A percentile compares a stretch with the other conserved stretches of the same genome.
These are phyloP conservation scores for Phrynocephalus guinanensis DNA, from an alignment of 2,797 vertebrate genomes.

Conservation along the genomic window DNA sequence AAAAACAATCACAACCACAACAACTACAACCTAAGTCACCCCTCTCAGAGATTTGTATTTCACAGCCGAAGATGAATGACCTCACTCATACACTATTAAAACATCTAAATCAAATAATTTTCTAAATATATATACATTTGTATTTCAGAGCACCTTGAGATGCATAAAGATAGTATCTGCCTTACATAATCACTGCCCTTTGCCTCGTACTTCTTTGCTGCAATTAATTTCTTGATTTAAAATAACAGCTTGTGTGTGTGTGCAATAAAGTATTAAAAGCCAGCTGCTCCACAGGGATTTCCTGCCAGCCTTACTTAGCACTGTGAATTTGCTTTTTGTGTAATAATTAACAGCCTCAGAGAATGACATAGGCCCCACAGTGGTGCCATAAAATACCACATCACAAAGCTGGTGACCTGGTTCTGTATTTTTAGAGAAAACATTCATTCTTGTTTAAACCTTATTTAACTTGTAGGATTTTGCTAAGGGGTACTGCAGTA, in stretches of 20 bases:
- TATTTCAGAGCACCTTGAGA: conserved; percentile 19
- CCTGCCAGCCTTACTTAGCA: conserved; percentile 36
- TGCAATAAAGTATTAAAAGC: conserved; percentile 19
- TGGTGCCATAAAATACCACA: conserved; percentile 21
- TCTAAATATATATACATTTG: conserved; percentile 14
- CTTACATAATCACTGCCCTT: conserved; percentile 9
- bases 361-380: neutral
- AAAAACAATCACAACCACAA: too few relatives aligned
- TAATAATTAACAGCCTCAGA: conserved; percentile 29
- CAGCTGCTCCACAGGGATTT: conserved; percentile 35
- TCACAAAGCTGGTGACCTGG: conserved; percentile 17
- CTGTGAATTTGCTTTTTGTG: conserved; percentile 21
- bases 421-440: neutral
- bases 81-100: conserved; percentile 1
- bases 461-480: neutral
- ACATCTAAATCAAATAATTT: conserved; percentile 15
- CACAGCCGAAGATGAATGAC: conserved; percentile 1
- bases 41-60: neutral
- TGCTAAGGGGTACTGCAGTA: neutral
- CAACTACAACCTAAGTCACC: neutral
- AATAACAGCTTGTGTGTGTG: conserved; percentile 17
- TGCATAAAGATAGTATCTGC: conserved; percentile 26
- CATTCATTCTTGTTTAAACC: neutral
- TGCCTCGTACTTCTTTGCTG: conserved; percentile 13
- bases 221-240: conserved; percentile 41